Base-by-base conservation (phyloP, 1,140 invertebrate genomes). In the Meloidogyne exigua region DNA sequence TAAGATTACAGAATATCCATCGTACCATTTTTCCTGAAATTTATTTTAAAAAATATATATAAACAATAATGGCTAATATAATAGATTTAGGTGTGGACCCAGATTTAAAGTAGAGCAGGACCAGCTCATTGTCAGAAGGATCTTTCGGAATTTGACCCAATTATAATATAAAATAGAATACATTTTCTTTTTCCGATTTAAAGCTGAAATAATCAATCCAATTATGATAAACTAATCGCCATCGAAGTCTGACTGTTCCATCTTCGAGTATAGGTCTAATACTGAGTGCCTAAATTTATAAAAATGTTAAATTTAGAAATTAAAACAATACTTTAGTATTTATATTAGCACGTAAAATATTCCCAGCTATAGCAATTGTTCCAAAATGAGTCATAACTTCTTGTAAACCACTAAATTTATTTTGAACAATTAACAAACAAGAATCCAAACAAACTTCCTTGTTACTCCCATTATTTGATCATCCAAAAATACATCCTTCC, bases 161-260 rank as follows among this genome's bases (percentile, higher is more conserved):
- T 32, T n/a, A n/a, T 10, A 66, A 76, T 26, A 11, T 64, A 28
- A 81, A 21, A 39, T n/a, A 28, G 1, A 39, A 21, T 32, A 28
- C 65, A 74, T 42, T 32, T 28, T 21, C n/a, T 25, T 25, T 15
- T 2, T n/a, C 25, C 0, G 32, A 68, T 32, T 65, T 67, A 12
- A 49, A 49, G 44, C 73, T 81, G 5, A 81, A 66, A 39, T 49
- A 36, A 28, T 64, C 18, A 25, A 71, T 36, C 80, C 75, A 81
- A 32, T 32, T 36, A n/a, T 80, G 42, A 72, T 82, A 81, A 39
- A 25, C 12, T 10, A 81, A 42, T 12, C 80, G 75, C 80, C 80
- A 81, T 12, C 80, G 68, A 62, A 81, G 62, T 23, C 80, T 36
- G 12, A 81, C 80, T 42, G 80, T 81, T 12, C 80, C 80, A 68